Evolutionary conservation across 2,797 vertebrate genomes (phyloP).

Genomic region (Danio jaintianensis): DNA sequence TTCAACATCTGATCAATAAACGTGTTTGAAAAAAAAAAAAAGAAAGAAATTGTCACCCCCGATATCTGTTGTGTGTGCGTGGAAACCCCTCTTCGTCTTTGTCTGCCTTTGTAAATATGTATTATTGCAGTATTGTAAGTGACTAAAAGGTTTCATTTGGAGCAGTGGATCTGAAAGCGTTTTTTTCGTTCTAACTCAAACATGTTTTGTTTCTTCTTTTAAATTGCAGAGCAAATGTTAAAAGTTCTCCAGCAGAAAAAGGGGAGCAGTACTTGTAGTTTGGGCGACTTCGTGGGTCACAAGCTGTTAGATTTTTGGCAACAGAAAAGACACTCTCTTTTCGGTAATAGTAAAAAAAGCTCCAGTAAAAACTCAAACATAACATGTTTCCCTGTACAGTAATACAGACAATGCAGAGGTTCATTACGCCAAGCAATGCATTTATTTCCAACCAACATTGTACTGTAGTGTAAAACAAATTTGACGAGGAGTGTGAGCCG

Average conservation of each 20-base stretch:
- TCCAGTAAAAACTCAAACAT: constrained; percentile 17
- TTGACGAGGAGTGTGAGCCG: constrained; percentile 67
- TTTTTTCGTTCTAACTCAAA: constrained; percentile 76
- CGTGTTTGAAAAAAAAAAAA: constrained; percentile 46
- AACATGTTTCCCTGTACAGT: constrained; percentile 43
- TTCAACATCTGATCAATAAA: constrained; percentile 62
- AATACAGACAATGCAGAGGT: constrained; percentile 45
- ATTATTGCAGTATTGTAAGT: constrained; percentile 63
- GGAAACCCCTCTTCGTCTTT: constrained; percentile 31
- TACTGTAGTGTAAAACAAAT: constrained; percentile 62
- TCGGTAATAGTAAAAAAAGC: constrained; percentile 68
- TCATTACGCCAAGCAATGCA: constrained; percentile 41
- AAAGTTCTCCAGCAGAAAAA: constrained; percentile 89
- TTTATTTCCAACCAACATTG: constrained; percentile 62
- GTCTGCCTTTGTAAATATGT: constrained; percentile 72
- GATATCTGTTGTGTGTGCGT: constrained; percentile 56
- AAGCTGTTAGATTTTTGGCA: constrained; percentile 81
- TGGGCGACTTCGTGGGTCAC: constrained; percentile 76
- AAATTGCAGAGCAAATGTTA: constrained; percentile 91
- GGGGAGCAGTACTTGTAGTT: constrained; percentile 90
- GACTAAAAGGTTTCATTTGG: constrained; percentile 49
- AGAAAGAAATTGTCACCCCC: constrained; percentile 42
- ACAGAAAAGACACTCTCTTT: constrained; percentile 77
- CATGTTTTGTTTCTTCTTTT: constrained; percentile 83
- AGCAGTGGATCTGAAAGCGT: constrained; percentile 62